Evolutionary conservation across 2,888 invertebrate species (phyloP).

Genomic region (Loripinus fragilis): DNA sequence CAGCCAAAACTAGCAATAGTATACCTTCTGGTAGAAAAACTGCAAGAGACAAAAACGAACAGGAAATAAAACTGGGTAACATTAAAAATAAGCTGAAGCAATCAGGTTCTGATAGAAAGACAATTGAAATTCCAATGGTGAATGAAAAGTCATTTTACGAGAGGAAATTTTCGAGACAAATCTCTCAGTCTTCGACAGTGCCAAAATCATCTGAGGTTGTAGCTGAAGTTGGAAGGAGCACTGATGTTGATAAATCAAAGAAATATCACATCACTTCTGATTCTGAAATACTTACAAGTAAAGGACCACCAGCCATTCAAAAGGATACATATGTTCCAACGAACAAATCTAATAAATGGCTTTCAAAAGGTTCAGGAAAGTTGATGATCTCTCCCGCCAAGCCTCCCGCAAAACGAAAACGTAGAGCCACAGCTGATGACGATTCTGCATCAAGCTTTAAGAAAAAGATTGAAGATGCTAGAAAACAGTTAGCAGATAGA

Average conservation of each 20-base stretch:
- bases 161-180: conserved; percentile 30
- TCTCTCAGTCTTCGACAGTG: background rate
- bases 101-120: conserved; percentile 17
- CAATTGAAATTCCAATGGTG: conserved; percentile 37
- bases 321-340: background rate
- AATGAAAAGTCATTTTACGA: conserved; percentile 34
- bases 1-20: no score
- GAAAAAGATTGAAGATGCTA: conserved; percentile 31
- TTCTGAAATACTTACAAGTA: background rate
- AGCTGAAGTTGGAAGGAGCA: background rate
- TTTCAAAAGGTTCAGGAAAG: conserved; percentile 38
- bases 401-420: conserved; percentile 32
- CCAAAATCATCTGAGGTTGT: background rate
- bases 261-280: background rate
- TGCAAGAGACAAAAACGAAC: background rate
- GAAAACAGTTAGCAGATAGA: conserved; percentile 32
- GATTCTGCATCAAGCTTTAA: background rate
- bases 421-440: conserved; percentile 18
- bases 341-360: conserved; percentile 35
- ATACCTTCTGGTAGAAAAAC: background rate
- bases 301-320: background rate
- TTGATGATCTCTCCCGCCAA: background rate
- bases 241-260: background rate
- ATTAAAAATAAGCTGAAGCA: conserved; percentile 30
- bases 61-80: background rate